Conservation (phyloP, 1,140 invertebrate genomes). For the Antheraea mylitta region DNA sequence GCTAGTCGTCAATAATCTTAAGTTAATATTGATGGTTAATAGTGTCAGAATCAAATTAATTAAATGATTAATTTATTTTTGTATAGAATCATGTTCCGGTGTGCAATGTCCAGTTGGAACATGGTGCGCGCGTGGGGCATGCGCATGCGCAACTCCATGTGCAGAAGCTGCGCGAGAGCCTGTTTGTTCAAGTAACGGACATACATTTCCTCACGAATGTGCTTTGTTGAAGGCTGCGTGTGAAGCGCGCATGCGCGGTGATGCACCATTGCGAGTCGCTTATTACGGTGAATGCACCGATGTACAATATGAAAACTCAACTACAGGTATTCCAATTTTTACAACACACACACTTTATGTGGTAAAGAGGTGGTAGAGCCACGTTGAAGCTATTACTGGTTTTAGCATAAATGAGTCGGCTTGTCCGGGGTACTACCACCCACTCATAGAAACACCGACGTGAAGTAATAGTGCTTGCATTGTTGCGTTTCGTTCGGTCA, state of each 20-base stretch:
- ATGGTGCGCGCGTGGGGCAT: slow-evolving; percentile 65
- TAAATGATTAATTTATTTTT: slow-evolving; percentile 10
- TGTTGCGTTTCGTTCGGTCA: too few species aligned
- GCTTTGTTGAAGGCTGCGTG: slow-evolving; percentile 87
- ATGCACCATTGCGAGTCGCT: slow-evolving; percentile 80
- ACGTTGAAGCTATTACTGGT: too few species aligned
- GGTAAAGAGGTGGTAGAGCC: too few species aligned
- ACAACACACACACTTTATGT: too few species aligned
- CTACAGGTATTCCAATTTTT: slow-evolving; percentile 32
- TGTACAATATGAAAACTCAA: slow-evolving; percentile 41
- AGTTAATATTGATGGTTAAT: too few species aligned
- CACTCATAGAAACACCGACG: too few species aligned
- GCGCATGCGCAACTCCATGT: slow-evolving; percentile 52
- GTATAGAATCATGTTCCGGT: slow-evolving; percentile 56
- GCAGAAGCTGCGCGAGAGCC: slow-evolving; percentile 75
- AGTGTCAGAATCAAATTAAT: too few species aligned
- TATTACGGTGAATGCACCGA: slow-evolving; percentile 91
- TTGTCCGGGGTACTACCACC: too few species aligned
- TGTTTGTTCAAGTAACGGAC: slow-evolving; percentile 90
- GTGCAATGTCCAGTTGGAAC: slow-evolving; percentile 57
- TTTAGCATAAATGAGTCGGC: too few species aligned
- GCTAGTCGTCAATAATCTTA: too few species aligned
- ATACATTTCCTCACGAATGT: slow-evolving; percentile 91
- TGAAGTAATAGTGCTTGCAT: too few species aligned
- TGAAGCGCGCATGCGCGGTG: slow-evolving; percentile 71